A percentile compares a stretch with the other conserved stretches of the same genome.
These are phyloP conservation scores for Bradypodion ventrale DNA, from an alignment of 2,797 vertebrate genomes.

Conservation along the genomic window DNA sequence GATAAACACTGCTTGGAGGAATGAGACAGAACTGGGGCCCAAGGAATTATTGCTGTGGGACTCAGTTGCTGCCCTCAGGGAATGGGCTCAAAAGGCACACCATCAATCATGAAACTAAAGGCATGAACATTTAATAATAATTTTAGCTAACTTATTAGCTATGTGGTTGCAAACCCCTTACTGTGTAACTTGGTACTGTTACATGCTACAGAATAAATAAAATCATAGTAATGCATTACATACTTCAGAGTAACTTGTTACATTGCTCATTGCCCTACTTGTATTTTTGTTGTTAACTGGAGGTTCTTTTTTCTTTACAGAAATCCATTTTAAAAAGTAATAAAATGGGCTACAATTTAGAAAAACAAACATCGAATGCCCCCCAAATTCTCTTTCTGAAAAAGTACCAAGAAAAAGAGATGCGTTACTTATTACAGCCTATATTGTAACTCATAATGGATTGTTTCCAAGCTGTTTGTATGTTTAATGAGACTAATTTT, in stretches of 20 bases:
- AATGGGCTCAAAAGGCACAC: too few relatives aligned
- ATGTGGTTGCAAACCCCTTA: background rate
- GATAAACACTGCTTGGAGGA: too few relatives aligned
- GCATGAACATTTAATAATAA: constrained; percentile 9
- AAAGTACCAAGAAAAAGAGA: background rate
- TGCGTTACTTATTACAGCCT: background rate
- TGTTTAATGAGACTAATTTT: constrained; percentile 20
- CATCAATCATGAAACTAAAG: constrained; percentile 19
- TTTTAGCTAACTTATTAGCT: background rate
- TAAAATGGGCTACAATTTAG: too few relatives aligned
- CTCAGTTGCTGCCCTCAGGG: constrained; percentile 27
- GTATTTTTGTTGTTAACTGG: too few relatives aligned
- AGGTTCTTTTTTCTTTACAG: too few relatives aligned
- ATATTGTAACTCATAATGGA: too few relatives aligned
- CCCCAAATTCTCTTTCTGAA: too few relatives aligned
- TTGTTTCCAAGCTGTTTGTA: background rate
- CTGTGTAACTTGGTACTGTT: background rate
- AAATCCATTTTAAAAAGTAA: too few relatives aligned
- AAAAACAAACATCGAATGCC: too few relatives aligned
- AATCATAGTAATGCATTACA: too few relatives aligned
- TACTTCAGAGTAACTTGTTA: background rate
- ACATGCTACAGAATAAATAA: background rate
- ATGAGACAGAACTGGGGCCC: too few relatives aligned
- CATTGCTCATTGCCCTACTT: background rate
- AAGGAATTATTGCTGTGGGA: too few relatives aligned